A percentile compares a stretch with the other conserved stretches of the same genome.
Evolutionary conservation across 2,113 vertebrate species (phyloP).

Genomic region (Brachirus orientalis): DNA sequence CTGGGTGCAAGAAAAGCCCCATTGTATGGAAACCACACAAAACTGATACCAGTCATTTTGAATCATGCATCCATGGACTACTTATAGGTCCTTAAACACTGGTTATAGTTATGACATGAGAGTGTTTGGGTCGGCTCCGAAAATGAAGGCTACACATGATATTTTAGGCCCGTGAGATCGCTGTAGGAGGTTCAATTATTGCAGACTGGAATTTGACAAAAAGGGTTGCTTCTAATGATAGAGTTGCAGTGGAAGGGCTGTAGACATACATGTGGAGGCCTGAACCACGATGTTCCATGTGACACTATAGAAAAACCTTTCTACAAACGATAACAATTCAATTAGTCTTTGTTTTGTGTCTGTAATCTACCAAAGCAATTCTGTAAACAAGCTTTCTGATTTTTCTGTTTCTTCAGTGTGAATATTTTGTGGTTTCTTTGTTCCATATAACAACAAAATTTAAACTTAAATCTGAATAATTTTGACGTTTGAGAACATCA

Average conservation of each 20-base stretch:
- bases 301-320: constrained; percentile 1
- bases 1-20: constrained; percentile 16
- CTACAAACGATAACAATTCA: constrained; percentile 4
- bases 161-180: constrained; percentile 58
- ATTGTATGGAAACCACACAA: constrained; percentile 48
- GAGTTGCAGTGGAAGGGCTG: constrained; percentile 56
- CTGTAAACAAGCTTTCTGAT: too few species aligned
- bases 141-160: constrained; percentile 49
- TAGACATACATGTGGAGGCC: constrained; percentile 48
- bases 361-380: too few species aligned
- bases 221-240: constrained; percentile 62
- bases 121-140: constrained; percentile 33
- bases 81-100: constrained; percentile 61
- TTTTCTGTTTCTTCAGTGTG: too few species aligned
- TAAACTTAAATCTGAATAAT: too few species aligned
- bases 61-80: constrained; percentile 39
- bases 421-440: too few species aligned
- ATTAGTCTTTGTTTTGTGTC: not conserved
- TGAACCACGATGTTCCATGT: constrained; percentile 4
- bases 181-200: constrained; percentile 70
- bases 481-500: too few species aligned
- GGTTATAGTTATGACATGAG: constrained; percentile 47
- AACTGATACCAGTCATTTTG: constrained; percentile 53
- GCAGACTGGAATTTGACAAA: constrained; percentile 57
- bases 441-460: too few species aligned